Evolutionary conservation across 2,797 vertebrate species (phyloP).

Genomic region (Premnoplex brunnescens): DNA sequence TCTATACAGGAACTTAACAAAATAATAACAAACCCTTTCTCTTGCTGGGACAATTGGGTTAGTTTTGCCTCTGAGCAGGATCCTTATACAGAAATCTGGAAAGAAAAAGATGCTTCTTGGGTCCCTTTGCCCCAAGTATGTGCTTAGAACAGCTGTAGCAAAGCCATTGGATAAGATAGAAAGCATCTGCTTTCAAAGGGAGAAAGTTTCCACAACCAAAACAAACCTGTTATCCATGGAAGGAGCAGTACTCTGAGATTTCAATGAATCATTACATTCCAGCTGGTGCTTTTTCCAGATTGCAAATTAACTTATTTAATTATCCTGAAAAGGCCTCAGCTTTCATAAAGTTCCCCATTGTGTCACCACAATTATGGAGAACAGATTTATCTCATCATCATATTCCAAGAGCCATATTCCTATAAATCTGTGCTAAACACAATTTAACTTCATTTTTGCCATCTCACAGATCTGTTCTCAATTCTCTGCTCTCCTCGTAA

Average conservation of each 20-base stretch:
- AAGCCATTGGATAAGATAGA: background rate
- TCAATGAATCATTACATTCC: conserved; percentile 29
- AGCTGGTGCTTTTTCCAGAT: conserved; percentile 56
- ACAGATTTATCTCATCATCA: conserved; percentile 51
- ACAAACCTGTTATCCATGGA: conserved; percentile 3
- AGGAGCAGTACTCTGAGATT: conserved; percentile 7
- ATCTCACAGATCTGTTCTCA: background rate
- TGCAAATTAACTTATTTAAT: conserved; percentile 67
- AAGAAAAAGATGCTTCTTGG: background rate
- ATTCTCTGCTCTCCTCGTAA: background rate
- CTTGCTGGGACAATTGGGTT: background rate
- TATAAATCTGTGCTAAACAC: conserved; percentile 15
- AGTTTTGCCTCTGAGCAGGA: background rate
- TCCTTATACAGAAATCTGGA: background rate
- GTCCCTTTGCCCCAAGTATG: background rate
- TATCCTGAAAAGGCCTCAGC: conserved; percentile 49
- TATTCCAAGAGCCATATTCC: conserved; percentile 16
- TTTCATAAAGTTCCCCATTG: conserved; percentile 45
- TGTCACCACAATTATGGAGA: conserved; percentile 32
- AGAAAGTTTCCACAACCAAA: conserved; percentile 14
- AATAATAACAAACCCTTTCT: background rate
- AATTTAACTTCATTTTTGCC: background rate
- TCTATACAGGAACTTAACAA: background rate
- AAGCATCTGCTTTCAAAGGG: background rate
- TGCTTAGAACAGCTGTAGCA: background rate